Conservation (phyloP, 2,113 vertebrate genomes). For the Pteronura brasiliensis region DNA sequence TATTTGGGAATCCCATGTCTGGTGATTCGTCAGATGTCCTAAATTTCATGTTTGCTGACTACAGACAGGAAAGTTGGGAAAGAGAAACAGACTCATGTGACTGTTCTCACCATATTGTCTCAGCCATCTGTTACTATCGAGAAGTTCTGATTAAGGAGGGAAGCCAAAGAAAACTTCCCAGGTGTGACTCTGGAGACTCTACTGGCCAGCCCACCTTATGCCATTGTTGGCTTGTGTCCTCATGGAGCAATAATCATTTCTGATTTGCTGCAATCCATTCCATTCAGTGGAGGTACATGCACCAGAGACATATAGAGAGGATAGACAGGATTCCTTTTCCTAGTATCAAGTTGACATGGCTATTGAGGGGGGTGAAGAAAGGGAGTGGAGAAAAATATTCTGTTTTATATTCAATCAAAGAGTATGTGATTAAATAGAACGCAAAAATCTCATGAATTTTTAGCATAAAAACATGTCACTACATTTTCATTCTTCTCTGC, state of each 20-base stretch:
- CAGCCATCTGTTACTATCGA: constrained; percentile 35
- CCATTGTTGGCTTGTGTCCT: not conserved
- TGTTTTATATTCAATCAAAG: not conserved
- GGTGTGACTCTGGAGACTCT: not conserved
- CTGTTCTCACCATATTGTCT: constrained; percentile 6
- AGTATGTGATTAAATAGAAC: not conserved
- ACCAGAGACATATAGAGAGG: too few relatives aligned
- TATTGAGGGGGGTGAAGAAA: not conserved
- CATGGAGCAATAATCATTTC: not conserved
- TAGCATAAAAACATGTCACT: not conserved
- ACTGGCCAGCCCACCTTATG: not conserved
- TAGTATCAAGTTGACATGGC: not conserved
- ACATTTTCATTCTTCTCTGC: not conserved
- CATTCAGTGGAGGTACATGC: not conserved
- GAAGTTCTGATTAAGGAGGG: constrained; percentile 17
- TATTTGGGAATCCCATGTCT: not conserved
- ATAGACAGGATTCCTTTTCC: not conserved
- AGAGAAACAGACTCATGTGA: not conserved
- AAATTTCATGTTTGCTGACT: constrained; percentile 39
- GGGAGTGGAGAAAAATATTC: not conserved
- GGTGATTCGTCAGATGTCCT: not conserved
- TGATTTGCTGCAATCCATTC: not conserved
- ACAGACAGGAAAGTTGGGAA: constrained; percentile 10
- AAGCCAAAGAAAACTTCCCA: not conserved
- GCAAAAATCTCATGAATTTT: not conserved